These are phyloP conservation scores for Sparidentex hasta DNA, from an alignment of 2,797 vertebrate genomes.

Conservation along the genomic window DNA sequence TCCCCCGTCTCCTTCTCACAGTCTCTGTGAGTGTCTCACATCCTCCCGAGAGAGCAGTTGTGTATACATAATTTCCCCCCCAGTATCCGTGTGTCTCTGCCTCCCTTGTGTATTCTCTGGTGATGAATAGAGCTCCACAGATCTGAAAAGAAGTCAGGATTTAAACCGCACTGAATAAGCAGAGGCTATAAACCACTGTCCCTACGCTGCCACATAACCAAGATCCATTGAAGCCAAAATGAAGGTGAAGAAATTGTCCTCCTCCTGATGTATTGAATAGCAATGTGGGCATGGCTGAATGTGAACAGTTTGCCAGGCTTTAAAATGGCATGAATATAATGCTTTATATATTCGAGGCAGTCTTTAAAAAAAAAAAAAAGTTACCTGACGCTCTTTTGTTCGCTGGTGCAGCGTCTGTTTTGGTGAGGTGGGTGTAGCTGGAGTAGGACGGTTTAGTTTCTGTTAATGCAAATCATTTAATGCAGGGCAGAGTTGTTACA, in stretches of 20 bases:
- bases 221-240: slow-evolving; percentile 24
- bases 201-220: slow-evolving; percentile 33
- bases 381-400: not conserved
- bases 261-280: slow-evolving; percentile 9
- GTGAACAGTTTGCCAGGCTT: not conserved
- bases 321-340: slow-evolving; percentile 1
- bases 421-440: not conserved
- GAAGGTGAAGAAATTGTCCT: slow-evolving; percentile 15
- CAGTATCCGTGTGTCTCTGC: slow-evolving; percentile 26
- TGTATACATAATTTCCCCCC: slow-evolving; percentile 31
- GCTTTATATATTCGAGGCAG: not conserved
- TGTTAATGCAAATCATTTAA: slow-evolving; percentile 1
- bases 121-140: slow-evolving; percentile 46
- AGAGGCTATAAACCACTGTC: slow-evolving; percentile 40
- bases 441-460: not conserved
- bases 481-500: not conserved
- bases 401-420: not conserved
- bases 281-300: slow-evolving; percentile 9
- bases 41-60: slow-evolving; percentile 37
- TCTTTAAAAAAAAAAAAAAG: not conserved
- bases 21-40: not conserved
- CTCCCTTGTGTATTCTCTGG: slow-evolving; percentile 36
- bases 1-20: not conserved
- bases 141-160: slow-evolving; percentile 52
- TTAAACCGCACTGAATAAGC: slow-evolving; percentile 46